Evolutionary conservation across 2,888 invertebrate genomes (phyloP), one percentile per base, ranked within the genome.

Genomic region (Branchinecta sandiegonensis): DNA sequence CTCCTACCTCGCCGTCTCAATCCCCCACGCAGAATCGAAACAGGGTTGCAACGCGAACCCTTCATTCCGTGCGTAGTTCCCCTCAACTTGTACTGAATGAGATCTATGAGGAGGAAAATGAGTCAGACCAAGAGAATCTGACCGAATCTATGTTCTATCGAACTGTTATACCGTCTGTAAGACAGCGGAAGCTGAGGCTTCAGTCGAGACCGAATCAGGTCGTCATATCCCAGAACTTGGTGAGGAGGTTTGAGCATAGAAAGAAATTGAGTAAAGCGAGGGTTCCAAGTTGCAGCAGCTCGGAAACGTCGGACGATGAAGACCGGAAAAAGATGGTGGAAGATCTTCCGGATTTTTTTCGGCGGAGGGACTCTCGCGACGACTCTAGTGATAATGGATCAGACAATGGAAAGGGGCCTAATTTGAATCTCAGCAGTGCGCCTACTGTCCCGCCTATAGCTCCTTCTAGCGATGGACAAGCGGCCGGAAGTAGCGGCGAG

Each of bases 201-300:
- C 65, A 71, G 13, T 47, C 69, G 46, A 67, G 68, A 12, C 64
- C 71, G 14, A 56, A 56, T n/a, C 70, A 69, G 13, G 69, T 67
- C 11, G 70, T 71, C 9, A 67, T 71, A 8, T 78, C 78, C 0
- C 78, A 78, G 2, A 77, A 77, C 67, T 74, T 78, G 68, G 73
- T 78, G 68, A 75, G 77, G 66, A 78, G 79, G 71, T 77, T 76
- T 69, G 78, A 78, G 70, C 75, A 75, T 63, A 74, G 79, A 56
- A 82, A 85, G 67, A 83, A 83, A 87, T 83, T 86, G 73, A 85
- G 86, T 73, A 87, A 88, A 76, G 83, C 83, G 12, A 80, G 87
- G 56, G 87, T 87, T n/a, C 89, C 91, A 8, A 93, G 93, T 68
- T 94, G 94, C 76, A 93, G 93, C 74, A 94, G 93, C 67, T 94